A percentile compares a stretch with the other conserved stretches of the same genome.
These are phyloP conservation scores for Hydra vulgaris DNA, from an alignment of 30 jellyfish, hydroid and myxozoan species.

Conservation along the genomic window DNA sequence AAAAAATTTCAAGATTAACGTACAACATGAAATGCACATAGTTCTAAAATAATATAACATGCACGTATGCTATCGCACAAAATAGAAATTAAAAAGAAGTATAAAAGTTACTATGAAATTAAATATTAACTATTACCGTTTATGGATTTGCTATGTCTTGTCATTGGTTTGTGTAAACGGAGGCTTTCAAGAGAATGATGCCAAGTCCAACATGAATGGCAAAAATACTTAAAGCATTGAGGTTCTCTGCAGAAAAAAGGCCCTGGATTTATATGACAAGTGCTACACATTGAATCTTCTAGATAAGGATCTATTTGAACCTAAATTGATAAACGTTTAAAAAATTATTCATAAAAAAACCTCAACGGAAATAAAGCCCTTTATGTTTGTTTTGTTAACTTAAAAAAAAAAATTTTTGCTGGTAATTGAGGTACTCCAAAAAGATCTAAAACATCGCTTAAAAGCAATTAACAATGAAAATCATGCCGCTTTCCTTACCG, in stretches of 20 bases:
- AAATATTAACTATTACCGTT: not conserved
- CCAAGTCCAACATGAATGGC: constrained; percentile 96
- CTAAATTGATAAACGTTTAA: constrained; percentile 21
- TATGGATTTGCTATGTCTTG: constrained; percentile 77
- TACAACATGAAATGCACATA: too few species aligned
- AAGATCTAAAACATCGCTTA: too few species aligned
- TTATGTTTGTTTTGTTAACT: too few species aligned
- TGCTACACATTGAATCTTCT: constrained; percentile 95
- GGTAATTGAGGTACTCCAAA: too few species aligned
- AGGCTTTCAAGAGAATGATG: constrained; percentile 76
- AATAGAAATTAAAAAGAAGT: not conserved
- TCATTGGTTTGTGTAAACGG: constrained; percentile 81
- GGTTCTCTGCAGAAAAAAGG: constrained; percentile 97
- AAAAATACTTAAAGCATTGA: constrained; percentile 71
- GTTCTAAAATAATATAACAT: too few species aligned
- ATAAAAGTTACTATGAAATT: too few species aligned
- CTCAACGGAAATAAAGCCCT: too few species aligned
- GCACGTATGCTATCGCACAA: too few species aligned
- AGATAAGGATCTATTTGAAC: constrained; percentile 95
- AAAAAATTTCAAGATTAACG: too few species aligned
- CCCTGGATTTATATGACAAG: constrained; percentile 83
- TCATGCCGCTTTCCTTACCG: too few species aligned
- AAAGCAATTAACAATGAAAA: too few species aligned
- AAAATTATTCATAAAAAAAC: not conserved
- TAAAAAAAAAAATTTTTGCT: too few species aligned